Conservation (phyloP, 2,888 invertebrate genomes). For the Synergus japonicus region DNA sequence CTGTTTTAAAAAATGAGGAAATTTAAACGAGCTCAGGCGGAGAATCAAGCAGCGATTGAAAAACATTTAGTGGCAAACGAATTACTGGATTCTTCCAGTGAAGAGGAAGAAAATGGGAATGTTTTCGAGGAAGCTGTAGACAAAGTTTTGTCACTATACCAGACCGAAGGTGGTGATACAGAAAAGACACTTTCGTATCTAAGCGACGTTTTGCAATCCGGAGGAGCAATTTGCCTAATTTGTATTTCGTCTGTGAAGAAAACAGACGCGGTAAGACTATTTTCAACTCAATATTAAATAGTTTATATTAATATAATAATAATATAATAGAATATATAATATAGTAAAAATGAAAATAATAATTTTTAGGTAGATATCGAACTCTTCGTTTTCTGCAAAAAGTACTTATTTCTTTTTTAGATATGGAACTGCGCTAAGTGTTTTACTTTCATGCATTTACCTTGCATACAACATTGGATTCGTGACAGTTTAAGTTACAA, state of each 20-base stretch:
- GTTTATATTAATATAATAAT: background rate
- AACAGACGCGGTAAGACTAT: slow-evolving; percentile 81
- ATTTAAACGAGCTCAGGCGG: slow-evolving; percentile 69
- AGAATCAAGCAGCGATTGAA: slow-evolving; percentile 71
- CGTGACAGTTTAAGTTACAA: slow-evolving; percentile 89
- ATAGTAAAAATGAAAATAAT: too few relatives aligned
- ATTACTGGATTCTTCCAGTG: slow-evolving; percentile 68
- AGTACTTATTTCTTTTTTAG: slow-evolving; percentile 68
- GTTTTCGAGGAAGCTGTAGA: slow-evolving; percentile 66
- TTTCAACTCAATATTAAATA: background rate
- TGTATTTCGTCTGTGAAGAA: slow-evolving; percentile 93
- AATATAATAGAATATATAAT: background rate
- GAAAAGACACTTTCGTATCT: slow-evolving; percentile 85
- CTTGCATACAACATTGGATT: slow-evolving; percentile 95
- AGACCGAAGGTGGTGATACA: slow-evolving; percentile 75
- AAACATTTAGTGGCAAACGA: slow-evolving; percentile 67
- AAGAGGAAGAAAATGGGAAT: slow-evolving; percentile 68
- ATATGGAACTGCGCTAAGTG: slow-evolving; percentile 94
- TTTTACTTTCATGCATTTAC: slow-evolving; percentile 90
- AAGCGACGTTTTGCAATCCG: slow-evolving; percentile 88
- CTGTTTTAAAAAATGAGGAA: slow-evolving; percentile 65
- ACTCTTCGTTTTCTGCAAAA: too few relatives aligned
- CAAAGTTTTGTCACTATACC: slow-evolving; percentile 69
- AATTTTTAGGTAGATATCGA: background rate
- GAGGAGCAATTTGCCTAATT: slow-evolving; percentile 91